Evolutionary conservation across 1,140 invertebrate genomes (phyloP).

Genomic region (Drosophila tristis): DNA sequence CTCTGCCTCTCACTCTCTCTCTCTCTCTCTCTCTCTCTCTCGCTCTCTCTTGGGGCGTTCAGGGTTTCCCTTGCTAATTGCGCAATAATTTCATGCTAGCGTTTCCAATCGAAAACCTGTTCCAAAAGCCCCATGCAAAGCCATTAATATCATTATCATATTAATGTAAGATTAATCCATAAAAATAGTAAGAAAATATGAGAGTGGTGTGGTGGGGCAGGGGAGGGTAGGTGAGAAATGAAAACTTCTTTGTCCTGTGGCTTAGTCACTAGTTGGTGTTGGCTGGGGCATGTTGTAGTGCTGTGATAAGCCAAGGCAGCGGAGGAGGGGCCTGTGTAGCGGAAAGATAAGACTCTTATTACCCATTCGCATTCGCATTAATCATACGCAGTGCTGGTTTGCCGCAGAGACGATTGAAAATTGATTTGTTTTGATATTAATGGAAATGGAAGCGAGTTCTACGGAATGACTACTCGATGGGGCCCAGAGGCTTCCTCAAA

Average conservation of each 20-base stretch:
- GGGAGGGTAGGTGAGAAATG: too few species aligned
- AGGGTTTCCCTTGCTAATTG: slow-evolving; percentile 21
- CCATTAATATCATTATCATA: slow-evolving; percentile 17
- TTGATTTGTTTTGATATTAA: slow-evolving; percentile 42
- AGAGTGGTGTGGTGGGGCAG: too few species aligned
- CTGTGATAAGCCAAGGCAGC: slow-evolving; percentile 10
- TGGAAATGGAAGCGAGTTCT: background rate
- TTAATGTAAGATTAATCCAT: too few species aligned
- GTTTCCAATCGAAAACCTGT: slow-evolving; percentile 22
- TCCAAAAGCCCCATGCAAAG: background rate
- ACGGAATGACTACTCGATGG: slow-evolving; percentile 2
- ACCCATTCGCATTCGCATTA: slow-evolving; percentile 20
- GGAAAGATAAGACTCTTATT: slow-evolving; percentile 10
- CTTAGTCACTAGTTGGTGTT: slow-evolving; percentile 37
- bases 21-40: too few species aligned
- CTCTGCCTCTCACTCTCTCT: too few species aligned
- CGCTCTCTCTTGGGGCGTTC: too few species aligned
- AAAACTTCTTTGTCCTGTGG: slow-evolving; percentile 22
- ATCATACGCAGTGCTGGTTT: slow-evolving; percentile 34
- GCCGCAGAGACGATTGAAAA: slow-evolving; percentile 20
- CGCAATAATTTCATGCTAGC: slow-evolving; percentile 30
- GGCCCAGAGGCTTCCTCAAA: slow-evolving; percentile 3
- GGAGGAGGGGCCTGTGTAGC: too few species aligned
- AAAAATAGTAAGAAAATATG: too few species aligned
- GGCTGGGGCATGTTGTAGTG: background rate